Percentiles rank a stretch among this genome's conserved stretches.
These are phyloP conservation scores for Sebastes kiyomatsui DNA, from an alignment of 2,797 vertebrate genomes.

Conservation along the genomic window DNA sequence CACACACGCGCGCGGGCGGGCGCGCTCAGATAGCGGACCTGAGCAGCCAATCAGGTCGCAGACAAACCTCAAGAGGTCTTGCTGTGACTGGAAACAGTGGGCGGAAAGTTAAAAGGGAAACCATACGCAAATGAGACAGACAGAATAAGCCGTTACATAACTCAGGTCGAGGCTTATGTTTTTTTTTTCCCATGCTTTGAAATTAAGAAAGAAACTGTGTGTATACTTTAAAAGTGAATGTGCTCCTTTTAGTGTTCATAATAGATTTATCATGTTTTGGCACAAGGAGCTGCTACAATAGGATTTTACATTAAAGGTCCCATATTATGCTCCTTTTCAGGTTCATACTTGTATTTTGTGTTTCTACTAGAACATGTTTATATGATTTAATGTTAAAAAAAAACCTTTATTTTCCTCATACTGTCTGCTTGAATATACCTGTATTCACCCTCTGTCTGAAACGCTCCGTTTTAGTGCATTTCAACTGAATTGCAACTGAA, in stretches of 20 bases:
- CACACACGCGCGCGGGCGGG: background rate
- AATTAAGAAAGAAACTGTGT: background rate
- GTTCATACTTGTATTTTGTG: no score
- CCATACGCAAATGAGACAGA: slow-evolving; percentile 3
- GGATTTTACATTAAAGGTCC: background rate
- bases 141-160: slow-evolving; percentile 47
- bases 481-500: no score
- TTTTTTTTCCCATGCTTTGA: background rate
- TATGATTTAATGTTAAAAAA: no score
- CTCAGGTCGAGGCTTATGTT: background rate
- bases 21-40: background rate
- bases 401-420: no score
- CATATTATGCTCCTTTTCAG: no score
- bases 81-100: slow-evolving; percentile 38
- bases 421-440: no score
- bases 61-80: slow-evolving; percentile 20
- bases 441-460: no score
- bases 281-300: background rate
- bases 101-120: slow-evolving; percentile 48
- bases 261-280: background rate
- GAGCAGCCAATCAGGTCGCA: slow-evolving; percentile 53
- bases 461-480: no score
- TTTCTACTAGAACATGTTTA: no score
- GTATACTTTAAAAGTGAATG: background rate
- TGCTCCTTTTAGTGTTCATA: background rate